phyloP scores from a whole-genome alignment of 1,140 invertebrate species.

The Conopomorpha cramerella region DNA sequence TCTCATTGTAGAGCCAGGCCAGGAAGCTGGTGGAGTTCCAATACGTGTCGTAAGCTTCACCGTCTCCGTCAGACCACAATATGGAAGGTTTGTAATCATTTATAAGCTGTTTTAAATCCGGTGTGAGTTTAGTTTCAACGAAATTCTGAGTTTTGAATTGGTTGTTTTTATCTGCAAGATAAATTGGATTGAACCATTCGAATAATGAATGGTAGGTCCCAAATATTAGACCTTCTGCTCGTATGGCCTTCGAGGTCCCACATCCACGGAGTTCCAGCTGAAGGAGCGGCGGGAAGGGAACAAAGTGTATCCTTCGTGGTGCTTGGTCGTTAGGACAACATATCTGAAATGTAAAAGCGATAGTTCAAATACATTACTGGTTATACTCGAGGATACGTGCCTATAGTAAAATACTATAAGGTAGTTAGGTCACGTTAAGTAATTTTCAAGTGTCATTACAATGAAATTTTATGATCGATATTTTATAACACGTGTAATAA shows the following conservation, averaged over 20 bases:
- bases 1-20: conserved; percentile 90
- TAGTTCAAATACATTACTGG: no score
- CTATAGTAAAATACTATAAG: not conserved
- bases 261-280: conserved; percentile 84
- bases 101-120: conserved; percentile 72
- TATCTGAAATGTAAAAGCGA: conserved; percentile 63
- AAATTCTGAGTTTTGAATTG: conserved; percentile 70
- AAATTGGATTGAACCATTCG: conserved; percentile 87
- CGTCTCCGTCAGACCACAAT: conserved; percentile 90
- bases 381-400: not conserved
- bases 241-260: conserved; percentile 76
- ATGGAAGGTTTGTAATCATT: conserved; percentile 81
- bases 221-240: conserved; percentile 67
- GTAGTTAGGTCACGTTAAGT: not conserved
- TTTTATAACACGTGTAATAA: not conserved
- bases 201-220: conserved; percentile 84
- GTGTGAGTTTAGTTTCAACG: conserved; percentile 67
- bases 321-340: conserved; percentile 85
- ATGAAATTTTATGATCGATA: not conserved
- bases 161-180: conserved; percentile 70
- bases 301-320: conserved; percentile 86
- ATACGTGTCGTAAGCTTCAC: conserved; percentile 76
- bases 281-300: conserved; percentile 83
- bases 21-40: conserved; percentile 78
- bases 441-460: not conserved